Conservation (phyloP, 1,140 invertebrate genomes). For the Leucophenga varia region DNA sequence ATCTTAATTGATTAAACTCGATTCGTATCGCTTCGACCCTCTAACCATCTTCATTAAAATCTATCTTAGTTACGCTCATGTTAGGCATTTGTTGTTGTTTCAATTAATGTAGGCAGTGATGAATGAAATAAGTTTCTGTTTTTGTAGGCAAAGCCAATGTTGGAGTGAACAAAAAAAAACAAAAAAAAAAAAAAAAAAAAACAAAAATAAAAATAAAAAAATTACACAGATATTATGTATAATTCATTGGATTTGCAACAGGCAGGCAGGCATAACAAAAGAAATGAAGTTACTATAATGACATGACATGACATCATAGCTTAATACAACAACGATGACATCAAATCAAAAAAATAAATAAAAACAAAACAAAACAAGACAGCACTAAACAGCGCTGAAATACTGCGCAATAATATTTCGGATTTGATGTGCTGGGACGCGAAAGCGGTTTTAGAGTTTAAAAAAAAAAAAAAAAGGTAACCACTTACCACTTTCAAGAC, state of each 20-base stretch:
- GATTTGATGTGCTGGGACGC: too few species aligned
- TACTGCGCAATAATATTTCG: too few species aligned
- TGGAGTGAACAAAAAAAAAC: too few species aligned
- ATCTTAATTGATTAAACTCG: neutral
- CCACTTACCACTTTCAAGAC: conserved; percentile 39
- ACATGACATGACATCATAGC: conserved; percentile 6
- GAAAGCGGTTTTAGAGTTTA: too few species aligned
- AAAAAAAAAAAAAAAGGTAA: too few species aligned
- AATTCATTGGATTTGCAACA: neutral
- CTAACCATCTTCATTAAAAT: too few species aligned
- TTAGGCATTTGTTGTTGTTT: neutral
- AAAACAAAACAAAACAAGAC: neutral
- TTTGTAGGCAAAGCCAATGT: too few species aligned
- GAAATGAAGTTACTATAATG: conserved; percentile 1
- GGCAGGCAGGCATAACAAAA: neutral
- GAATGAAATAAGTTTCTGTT: neutral
- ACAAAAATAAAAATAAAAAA: neutral
- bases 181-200: too few species aligned
- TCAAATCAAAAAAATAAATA: neutral
- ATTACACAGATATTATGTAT: neutral
- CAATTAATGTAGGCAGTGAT: neutral
- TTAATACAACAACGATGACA: neutral
- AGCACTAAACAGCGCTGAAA: neutral
- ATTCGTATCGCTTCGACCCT: too few species aligned
- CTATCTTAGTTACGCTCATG: too few species aligned